Base-by-base conservation (phyloP, 2,113 vertebrate genomes). In the Leucoraja erinaceus region DNA sequence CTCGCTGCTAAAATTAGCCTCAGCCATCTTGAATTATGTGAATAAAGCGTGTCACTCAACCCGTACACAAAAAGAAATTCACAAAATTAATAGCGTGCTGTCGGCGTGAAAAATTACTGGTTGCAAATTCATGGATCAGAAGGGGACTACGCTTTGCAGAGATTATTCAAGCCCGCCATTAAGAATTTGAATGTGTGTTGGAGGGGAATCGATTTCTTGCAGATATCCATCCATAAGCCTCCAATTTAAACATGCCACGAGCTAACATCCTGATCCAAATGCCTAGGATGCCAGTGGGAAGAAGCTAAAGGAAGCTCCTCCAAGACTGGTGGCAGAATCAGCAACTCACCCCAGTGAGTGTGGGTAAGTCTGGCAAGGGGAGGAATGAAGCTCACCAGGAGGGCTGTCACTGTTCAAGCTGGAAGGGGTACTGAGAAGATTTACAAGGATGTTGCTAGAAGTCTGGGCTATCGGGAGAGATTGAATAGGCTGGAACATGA, bases 1-100 rank as follows among this genome's bases (percentile, higher is more conserved):
- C 94, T 94, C 93, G 93, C 86, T 95, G 94, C 92, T 94, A 94
- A 94, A 94, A 96, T 95, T 94, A 94, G 93, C 93, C 93, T 95
- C 93, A 93, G 81, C 94, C 93, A 94, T 54, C 81, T 12, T 94
- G 93, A 94, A 7, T 94, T 94, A 94, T 93, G 83, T 94, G 94
- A 91, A 66, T 1, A 92, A 5, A 93, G 94, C 93, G 93, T 94
- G 94, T 93, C 94, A 93, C 10, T 76, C 81, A 95, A 94, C 56
- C 38, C n/a, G 22, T 38, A 66, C 28, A 68, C 0, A 8, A 66
- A 93, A 75, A 38, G 88, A 91, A 91, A 72, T 91, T 91, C 72
- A 47, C 31, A 91, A 70, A 70, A 91, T 91, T 72, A 91, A 91
- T 91, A 11, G 88, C 7, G 10, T 12, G 72, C 16, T 68, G 7